phyloP scores from a whole-genome alignment of 2,797 vertebrate genomes.

The Rhabdophis nuchalis region DNA sequence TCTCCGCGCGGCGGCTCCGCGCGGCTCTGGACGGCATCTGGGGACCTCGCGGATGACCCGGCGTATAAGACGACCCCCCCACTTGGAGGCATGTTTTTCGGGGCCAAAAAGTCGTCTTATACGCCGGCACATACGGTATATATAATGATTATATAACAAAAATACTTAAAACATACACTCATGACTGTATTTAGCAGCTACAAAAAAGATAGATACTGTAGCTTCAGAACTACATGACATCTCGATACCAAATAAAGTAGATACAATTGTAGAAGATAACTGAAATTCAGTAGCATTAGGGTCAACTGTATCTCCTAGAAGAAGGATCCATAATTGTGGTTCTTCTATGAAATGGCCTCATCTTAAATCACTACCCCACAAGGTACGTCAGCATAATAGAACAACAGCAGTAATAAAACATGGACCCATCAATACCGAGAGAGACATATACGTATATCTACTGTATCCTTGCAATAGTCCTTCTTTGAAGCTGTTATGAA shows the following conservation, averaged over 20 bases:
- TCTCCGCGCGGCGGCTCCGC: too few relatives aligned
- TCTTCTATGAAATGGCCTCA: background rate
- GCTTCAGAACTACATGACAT: background rate
- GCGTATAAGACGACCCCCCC: too few relatives aligned
- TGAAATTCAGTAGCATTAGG: background rate
- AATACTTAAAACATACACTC: background rate
- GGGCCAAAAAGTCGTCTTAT: too few relatives aligned
- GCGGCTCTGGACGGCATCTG: too few relatives aligned
- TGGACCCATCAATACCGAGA: background rate
- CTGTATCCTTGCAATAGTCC: background rate
- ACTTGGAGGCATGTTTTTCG: too few relatives aligned
- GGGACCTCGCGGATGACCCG: too few relatives aligned
- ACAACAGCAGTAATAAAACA: background rate
- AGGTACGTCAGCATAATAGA: background rate
- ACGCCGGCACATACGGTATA: too few relatives aligned
- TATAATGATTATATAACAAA: background rate
- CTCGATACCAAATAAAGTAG: background rate
- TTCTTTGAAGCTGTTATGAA: background rate
- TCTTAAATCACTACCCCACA: background rate
- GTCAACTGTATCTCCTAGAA: background rate
- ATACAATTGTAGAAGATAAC: background rate
- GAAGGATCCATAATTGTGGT: background rate
- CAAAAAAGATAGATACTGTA: background rate
- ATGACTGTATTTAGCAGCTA: background rate
- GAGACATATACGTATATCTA: background rate